A percentile compares a stretch with the other conserved stretches of the same genome.
Conservation (phyloP, 2,797 vertebrate genomes). For the Mergus octosetaceus region DNA sequence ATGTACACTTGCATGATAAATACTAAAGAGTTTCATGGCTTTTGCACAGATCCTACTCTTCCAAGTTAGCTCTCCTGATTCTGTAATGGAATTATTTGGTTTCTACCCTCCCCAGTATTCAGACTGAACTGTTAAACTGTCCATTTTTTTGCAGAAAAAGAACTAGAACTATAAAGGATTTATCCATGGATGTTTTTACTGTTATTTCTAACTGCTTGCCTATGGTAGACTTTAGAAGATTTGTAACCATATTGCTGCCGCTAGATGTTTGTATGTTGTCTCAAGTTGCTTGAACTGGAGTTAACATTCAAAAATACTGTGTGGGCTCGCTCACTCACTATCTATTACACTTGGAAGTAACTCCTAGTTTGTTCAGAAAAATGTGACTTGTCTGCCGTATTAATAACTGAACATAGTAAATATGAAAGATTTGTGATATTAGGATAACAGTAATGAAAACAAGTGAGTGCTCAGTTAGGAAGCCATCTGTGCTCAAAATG, state of each 20-base stretch:
- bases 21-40: background rate
- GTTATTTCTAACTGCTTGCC: background rate
- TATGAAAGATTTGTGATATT: slow-evolving; percentile 63
- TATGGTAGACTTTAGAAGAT: background rate
- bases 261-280: background rate
- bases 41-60: background rate
- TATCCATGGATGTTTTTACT: background rate
- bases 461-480: slow-evolving; percentile 61
- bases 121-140: background rate
- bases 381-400: slow-evolving; percentile 53
- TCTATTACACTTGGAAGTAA: slow-evolving; percentile 23
- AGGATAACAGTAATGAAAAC: slow-evolving; percentile 66
- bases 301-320: background rate
- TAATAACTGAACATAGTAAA: slow-evolving; percentile 56
- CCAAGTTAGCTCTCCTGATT: background rate
- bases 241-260: background rate
- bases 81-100: background rate
- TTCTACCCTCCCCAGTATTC: background rate
- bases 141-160: background rate
- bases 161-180: background rate
- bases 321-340: background rate
- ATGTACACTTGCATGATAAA: background rate
- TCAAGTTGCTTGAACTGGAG: background rate
- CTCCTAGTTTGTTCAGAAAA: slow-evolving; percentile 2
- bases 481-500: slow-evolving; percentile 68